Base-by-base conservation (phyloP, 2,113 vertebrate genomes). In the Hepsetus odoe region DNA sequence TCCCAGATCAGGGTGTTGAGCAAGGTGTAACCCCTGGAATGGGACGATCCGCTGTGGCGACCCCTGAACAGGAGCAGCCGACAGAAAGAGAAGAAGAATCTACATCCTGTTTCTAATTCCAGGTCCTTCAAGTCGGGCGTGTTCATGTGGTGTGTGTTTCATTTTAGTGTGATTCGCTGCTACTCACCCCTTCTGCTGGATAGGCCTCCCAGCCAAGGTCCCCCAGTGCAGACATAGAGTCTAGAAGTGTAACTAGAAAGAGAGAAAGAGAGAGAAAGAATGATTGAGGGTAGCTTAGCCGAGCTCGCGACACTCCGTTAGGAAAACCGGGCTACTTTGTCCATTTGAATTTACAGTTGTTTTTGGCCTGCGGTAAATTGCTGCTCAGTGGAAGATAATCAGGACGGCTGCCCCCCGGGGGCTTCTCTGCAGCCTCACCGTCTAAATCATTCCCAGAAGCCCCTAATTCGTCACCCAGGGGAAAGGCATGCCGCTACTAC, bases 201-300 rank as follows among this genome's bases (percentile, higher is more conserved):
- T 93, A 93, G 42, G 94, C 94, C 87, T 93, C 91, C 94, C 94
- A 94, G 82, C 93, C 94, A 68, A 94, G 91, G 88, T 94, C 93
- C 28, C 93, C 94, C 85, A 93, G 83, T 14, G 94, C 94, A 18
- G 93, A 94, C 94, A 94, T 94, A 26, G 94, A 94, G 86, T 94
- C 94, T 87, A 94, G 87, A 79, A 94, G 85, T n/a, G 93, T 94
- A 68, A 94, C 94, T 94, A 88, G 61, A 87, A 83, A 74, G 66
- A 83, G 66, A 85, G 2, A 83, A 6, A 81, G 26, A 40, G 2
- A 33, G n/a, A 87, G 74, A 87, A 80, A 69, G 72, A 77, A 82
- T 35, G 55, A 79, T 62, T 82, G 24, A 42, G 65, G 76, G 58
- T 67, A 53, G 42, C 44, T 69, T 59, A 80, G 16, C 58, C 53